These are phyloP conservation scores for Blastobasis adustella DNA, from an alignment of 2,888 invertebrate species.

Conservation along the genomic window DNA sequence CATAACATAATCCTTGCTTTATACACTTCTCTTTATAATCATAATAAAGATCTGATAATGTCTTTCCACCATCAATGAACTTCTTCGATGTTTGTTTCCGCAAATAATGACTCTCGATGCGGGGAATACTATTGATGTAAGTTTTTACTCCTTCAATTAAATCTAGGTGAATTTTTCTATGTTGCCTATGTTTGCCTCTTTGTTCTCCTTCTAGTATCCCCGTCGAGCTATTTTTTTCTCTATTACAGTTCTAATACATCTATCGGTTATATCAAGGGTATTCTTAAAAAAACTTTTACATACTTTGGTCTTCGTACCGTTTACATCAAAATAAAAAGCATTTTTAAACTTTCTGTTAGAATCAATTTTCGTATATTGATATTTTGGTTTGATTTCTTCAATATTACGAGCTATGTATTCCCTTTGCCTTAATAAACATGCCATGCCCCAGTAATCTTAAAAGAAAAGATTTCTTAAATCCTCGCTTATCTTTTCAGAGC, in stretches of 20 bases:
- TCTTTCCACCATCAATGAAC: background rate
- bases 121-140: background rate
- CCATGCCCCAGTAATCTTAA: conserved; percentile 8
- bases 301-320: conserved; percentile 1
- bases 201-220: background rate
- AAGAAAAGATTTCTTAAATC: conserved; percentile 4
- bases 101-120: conserved; percentile 18
- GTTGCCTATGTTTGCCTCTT: background rate
- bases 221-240: conserved; percentile 3
- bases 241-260: conserved; percentile 8
- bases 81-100: background rate
- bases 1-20: background rate
- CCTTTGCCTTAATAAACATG: conserved; percentile 5
- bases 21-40: background rate
- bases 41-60: background rate
- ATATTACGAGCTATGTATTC: conserved; percentile 10
- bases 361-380: conserved; percentile 10
- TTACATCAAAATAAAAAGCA: conserved; percentile 5
- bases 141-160: background rate
- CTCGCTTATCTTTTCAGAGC: conserved; percentile 5
- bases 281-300: conserved; percentile 6
- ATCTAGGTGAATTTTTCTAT: background rate
- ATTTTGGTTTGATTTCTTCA: conserved; percentile 8
- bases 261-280: conserved; percentile 5
- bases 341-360: conserved; percentile 9